Conservation (phyloP, 2,797 vertebrate genomes). For the Gymnoscopelus braueri region DNA sequence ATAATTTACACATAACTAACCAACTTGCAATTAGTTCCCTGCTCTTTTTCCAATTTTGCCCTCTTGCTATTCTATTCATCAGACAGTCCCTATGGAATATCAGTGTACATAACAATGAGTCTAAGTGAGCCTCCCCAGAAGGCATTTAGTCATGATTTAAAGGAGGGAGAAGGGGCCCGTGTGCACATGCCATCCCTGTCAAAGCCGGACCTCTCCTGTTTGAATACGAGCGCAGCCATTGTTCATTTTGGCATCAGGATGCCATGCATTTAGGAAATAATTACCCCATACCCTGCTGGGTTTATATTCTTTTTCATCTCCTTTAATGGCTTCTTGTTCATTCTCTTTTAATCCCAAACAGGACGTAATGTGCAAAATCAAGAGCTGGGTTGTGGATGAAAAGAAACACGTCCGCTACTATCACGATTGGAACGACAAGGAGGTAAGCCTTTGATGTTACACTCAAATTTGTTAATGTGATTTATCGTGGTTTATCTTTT, state of each 20-base stretch:
- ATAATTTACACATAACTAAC: slow-evolving; percentile 74
- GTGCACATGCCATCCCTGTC: slow-evolving; percentile 74
- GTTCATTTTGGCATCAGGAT: slow-evolving; percentile 82
- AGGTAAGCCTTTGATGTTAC: slow-evolving; percentile 87
- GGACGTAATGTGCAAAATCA: slow-evolving; percentile 98
- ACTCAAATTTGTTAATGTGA: slow-evolving; percentile 69
- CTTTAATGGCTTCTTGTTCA: slow-evolving; percentile 88
- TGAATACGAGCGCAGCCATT: slow-evolving; percentile 74
- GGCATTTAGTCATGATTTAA: slow-evolving; percentile 74
- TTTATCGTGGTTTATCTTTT: slow-evolving; percentile 67
- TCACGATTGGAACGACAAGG: slow-evolving; percentile 95
- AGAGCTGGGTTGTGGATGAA: slow-evolving; percentile 94
- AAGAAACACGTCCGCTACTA: slow-evolving; percentile 93
- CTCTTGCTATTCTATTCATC: slow-evolving; percentile 62
- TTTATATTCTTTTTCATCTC: slow-evolving; percentile 87
- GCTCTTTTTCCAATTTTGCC: slow-evolving; percentile 60
- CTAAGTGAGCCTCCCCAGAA: slow-evolving; percentile 66
- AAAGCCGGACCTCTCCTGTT: slow-evolving; percentile 73
- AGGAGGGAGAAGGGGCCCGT: slow-evolving; percentile 61
- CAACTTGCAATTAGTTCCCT: slow-evolving; percentile 72
- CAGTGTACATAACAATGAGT: slow-evolving; percentile 54
- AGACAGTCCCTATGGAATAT: slow-evolving; percentile 65
- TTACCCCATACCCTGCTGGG: slow-evolving; percentile 86
- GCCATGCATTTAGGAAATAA: slow-evolving; percentile 87
- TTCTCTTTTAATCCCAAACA: slow-evolving; percentile 87